Evolutionary conservation across 2,113 vertebrate species (phyloP).

Genomic region (Embiotoca jacksoni): DNA sequence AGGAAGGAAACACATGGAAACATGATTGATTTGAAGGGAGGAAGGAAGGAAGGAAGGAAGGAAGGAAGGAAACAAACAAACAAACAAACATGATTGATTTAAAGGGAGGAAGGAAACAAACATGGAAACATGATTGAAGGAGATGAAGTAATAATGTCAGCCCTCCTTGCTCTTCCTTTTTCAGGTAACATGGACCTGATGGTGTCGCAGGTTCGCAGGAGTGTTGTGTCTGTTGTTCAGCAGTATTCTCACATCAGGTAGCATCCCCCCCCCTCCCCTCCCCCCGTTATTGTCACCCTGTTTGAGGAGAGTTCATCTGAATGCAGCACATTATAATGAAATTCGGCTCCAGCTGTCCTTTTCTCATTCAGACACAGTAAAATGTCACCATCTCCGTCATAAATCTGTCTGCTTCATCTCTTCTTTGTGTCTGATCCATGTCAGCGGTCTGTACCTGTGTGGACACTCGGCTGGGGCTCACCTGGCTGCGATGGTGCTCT

Average conservation of each 20-base stretch:
- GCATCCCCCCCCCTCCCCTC: neutral
- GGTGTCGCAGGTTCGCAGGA: conserved; percentile 90
- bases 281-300: neutral
- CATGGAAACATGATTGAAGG: conserved; percentile 4
- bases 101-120: too few species aligned
- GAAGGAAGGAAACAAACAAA: too few species aligned
- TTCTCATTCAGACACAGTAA: neutral
- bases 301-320: neutral
- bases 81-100: too few species aligned
- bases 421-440: neutral
- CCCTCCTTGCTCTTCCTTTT: neutral
- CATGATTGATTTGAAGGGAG: too few species aligned
- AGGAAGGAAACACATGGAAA: too few species aligned
- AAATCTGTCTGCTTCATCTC: neutral
- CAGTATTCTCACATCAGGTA: conserved; percentile 88
- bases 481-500: conserved; percentile 91
- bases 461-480: conserved; percentile 97
- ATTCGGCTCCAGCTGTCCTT: neutral
- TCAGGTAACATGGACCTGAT: conserved; percentile 92
- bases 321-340: neutral
- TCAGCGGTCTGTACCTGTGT: conserved; percentile 92
- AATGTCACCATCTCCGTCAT: neutral
- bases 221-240: conserved; percentile 84
- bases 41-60: too few species aligned
- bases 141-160: conserved; percentile 7